Conservation (phyloP, 2,888 invertebrate genomes). For the Danaus chrysippus region DNA sequence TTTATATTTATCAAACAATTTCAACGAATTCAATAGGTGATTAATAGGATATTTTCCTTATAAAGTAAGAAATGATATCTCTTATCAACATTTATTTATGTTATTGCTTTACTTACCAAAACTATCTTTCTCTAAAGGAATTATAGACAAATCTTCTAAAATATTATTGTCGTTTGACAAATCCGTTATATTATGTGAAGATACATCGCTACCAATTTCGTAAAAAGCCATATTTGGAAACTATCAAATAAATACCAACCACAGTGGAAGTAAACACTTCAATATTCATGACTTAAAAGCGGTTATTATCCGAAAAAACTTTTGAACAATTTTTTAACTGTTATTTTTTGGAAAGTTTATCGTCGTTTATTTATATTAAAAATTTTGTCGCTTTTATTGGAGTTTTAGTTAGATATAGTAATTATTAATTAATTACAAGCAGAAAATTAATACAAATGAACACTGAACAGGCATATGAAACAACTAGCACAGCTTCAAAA, state of each 20-base stretch:
- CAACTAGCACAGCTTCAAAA: no score
- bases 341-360: not conserved
- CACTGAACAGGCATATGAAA: no score
- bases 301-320: constrained; percentile 7
- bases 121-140: constrained; percentile 93
- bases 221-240: constrained; percentile 65
- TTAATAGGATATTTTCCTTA: no score
- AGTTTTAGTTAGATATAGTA: not conserved
- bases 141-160: constrained; percentile 86
- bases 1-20: no score
- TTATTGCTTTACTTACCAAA: constrained; percentile 82
- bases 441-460: no score
- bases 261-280: constrained; percentile 55
- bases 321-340: not conserved
- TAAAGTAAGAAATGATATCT: no score
- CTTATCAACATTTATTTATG: no score
- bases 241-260: constrained; percentile 43
- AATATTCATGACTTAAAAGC: constrained; percentile 58
- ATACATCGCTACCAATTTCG: constrained; percentile 52
- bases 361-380: not conserved
- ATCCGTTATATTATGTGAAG: constrained; percentile 42
- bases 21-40: no score
- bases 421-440: no score
- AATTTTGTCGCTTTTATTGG: not conserved
- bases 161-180: constrained; percentile 52